Evolutionary conservation across 2,113 vertebrate species (phyloP).

Genomic region (Falco punctatus): DNA sequence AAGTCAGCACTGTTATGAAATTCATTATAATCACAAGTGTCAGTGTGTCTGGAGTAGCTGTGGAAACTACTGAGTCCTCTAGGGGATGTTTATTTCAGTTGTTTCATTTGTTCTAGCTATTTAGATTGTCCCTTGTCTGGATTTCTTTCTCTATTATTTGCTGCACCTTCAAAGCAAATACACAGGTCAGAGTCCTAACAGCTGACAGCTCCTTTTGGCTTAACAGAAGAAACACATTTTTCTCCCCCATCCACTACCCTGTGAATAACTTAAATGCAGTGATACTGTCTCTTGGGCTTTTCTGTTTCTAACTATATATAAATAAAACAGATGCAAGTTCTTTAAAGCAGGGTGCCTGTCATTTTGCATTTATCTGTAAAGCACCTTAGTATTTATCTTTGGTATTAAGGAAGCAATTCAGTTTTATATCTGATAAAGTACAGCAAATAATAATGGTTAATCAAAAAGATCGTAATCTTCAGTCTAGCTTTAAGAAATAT

Average conservation of each 20-base stretch:
- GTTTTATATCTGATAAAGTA: not conserved
- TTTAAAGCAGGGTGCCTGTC: not conserved
- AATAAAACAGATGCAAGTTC: not conserved
- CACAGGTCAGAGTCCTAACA: not conserved
- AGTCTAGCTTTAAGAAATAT: not conserved
- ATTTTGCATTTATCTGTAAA: constrained; percentile 13
- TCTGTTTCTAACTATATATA: not conserved
- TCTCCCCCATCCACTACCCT: not conserved
- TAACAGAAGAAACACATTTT: constrained; percentile 12
- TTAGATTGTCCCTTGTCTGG: constrained; percentile 31
- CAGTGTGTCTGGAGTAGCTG: not conserved
- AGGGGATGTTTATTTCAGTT: constrained; percentile 39
- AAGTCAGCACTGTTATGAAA: constrained; percentile 19
- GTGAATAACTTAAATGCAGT: not conserved
- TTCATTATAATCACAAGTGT: constrained; percentile 44
- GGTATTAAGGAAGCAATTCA: not conserved
- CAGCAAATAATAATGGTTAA: not conserved
- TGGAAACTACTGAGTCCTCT: constrained; percentile 1
- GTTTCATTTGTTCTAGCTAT: constrained; percentile 52
- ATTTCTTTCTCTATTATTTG: constrained; percentile 26
- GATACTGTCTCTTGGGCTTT: not conserved
- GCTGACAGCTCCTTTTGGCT: constrained; percentile 31
- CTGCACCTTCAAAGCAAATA: constrained; percentile 27
- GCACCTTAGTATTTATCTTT: not conserved
- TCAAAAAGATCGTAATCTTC: not conserved